These are phyloP conservation scores for Caenorhabditis sp. DNA, from an alignment of 2,888 invertebrate genomes.

Conservation along the genomic window DNA sequence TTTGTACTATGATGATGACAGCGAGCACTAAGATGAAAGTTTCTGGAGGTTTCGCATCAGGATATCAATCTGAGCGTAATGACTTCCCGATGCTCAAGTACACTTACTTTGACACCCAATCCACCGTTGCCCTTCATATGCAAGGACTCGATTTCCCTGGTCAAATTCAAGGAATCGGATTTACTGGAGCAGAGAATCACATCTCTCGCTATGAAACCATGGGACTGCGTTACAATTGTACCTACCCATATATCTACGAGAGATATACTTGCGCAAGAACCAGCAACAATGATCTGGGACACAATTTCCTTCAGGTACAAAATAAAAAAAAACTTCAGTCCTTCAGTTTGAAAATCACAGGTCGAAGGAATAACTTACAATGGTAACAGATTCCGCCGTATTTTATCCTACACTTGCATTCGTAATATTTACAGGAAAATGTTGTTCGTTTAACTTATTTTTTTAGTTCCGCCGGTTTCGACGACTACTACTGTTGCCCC, in stretches of 20 bases:
- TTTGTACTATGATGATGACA: constrained; percentile 62
- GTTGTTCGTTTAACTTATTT: no score
- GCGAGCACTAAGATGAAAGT: constrained; percentile 61
- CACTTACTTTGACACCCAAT: constrained; percentile 59
- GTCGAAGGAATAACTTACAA: constrained; percentile 69
- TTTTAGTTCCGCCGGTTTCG: constrained; percentile 57
- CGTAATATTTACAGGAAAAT: constrained; percentile 29
- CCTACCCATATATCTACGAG: constrained; percentile 70
- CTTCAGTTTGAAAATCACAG: no score
- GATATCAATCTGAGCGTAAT: constrained; percentile 57
- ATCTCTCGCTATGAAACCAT: constrained; percentile 64
- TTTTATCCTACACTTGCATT: constrained; percentile 65
- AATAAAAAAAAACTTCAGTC: no score
- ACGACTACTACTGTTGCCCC: constrained; percentile 47
- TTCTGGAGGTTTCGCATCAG: constrained; percentile 65
- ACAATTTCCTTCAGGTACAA: constrained; percentile 53
- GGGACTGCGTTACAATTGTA: constrained; percentile 70
- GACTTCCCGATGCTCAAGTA: constrained; percentile 65
- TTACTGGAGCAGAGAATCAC: constrained; percentile 66
- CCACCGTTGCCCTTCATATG: constrained; percentile 58
- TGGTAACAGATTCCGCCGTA: constrained; percentile 74
- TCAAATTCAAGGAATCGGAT: constrained; percentile 63
- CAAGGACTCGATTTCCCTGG: constrained; percentile 61
- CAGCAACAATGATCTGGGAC: constrained; percentile 59
- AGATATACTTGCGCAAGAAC: constrained; percentile 64